Evolutionary conservation across 2,113 vertebrate species (phyloP).

Genomic region (Callorhinus ursinus): DNA sequence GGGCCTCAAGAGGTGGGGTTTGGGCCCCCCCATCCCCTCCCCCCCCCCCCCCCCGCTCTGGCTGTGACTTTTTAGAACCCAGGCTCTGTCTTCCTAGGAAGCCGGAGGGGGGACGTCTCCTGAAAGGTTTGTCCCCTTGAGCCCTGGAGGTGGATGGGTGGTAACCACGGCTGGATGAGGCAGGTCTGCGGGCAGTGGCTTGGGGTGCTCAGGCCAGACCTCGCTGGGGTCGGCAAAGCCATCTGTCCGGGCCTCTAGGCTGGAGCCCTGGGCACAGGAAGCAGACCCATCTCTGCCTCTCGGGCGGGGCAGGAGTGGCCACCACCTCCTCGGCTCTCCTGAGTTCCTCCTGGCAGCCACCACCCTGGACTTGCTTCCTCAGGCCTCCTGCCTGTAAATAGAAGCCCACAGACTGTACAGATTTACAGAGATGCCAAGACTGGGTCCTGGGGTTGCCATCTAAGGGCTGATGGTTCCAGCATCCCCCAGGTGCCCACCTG

Average conservation of each 20-base stretch:
- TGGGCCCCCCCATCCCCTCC: too few relatives aligned
- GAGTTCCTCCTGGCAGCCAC: background rate
- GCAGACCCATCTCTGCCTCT: background rate
- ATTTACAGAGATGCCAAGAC: constrained; percentile 46
- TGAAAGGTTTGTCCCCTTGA: background rate
- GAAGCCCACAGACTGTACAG: constrained; percentile 72
- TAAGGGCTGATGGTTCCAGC: constrained; percentile 16
- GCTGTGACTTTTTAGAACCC: background rate
- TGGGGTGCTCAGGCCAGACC: background rate
- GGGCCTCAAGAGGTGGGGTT: background rate
- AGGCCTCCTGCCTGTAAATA: constrained; percentile 77
- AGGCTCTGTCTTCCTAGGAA: background rate
- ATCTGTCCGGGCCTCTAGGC: background rate
- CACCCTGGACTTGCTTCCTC: background rate
- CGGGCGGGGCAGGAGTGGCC: background rate
- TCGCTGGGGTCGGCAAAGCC: background rate
- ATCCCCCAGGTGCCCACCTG: background rate
- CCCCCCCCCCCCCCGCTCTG: fast-evolving
- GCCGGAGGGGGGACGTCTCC: background rate
- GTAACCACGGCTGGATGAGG: background rate
- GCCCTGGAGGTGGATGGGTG: background rate
- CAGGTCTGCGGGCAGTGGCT: background rate
- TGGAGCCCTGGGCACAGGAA: background rate
- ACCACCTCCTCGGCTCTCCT: background rate
- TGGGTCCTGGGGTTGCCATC: constrained; percentile 19